Evolutionary conservation across 2,888 invertebrate species (phyloP).

Genomic region (Odontocolon sp.): DNA sequence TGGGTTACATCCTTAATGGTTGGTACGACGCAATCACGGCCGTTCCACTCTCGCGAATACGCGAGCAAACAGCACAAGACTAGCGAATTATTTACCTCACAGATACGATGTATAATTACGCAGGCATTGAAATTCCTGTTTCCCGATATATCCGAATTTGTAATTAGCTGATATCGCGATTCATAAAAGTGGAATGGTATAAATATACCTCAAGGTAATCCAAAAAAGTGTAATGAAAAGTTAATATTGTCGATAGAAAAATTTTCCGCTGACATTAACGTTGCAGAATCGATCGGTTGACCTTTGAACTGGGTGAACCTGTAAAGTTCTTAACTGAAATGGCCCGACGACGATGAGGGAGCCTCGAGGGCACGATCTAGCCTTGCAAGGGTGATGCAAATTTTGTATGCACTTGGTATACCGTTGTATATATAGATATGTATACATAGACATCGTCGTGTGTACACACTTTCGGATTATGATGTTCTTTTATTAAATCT

Average conservation of each 20-base stretch:
- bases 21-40: constrained; percentile 57
- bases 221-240: neutral
- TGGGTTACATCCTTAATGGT: constrained; percentile 59
- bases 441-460: neutral
- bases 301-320: constrained; percentile 50
- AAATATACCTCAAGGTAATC: neutral
- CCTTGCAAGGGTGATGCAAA: constrained; percentile 39
- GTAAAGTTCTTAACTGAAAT: constrained; percentile 24
- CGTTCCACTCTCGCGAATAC: constrained; percentile 63
- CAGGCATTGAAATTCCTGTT: constrained; percentile 4
- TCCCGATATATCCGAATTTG: constrained; percentile 28
- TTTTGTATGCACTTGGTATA: constrained; percentile 43
- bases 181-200: too few species aligned
- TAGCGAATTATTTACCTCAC: constrained; percentile 47
- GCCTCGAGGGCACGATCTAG: constrained; percentile 42
- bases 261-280: constrained; percentile 26
- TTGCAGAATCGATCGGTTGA: constrained; percentile 33
- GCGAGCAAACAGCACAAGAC: constrained; percentile 36
- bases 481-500: constrained; percentile 31
- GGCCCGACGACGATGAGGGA: constrained; percentile 18
- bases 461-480: neutral
- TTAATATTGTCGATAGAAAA: neutral
- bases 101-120: too few species aligned
- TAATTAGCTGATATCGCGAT: constrained; percentile 1
- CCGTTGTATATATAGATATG: neutral